phyloP scores from a whole-genome alignment of 1,140 invertebrate genomes.

The Atopsyche davidsoni region DNA sequence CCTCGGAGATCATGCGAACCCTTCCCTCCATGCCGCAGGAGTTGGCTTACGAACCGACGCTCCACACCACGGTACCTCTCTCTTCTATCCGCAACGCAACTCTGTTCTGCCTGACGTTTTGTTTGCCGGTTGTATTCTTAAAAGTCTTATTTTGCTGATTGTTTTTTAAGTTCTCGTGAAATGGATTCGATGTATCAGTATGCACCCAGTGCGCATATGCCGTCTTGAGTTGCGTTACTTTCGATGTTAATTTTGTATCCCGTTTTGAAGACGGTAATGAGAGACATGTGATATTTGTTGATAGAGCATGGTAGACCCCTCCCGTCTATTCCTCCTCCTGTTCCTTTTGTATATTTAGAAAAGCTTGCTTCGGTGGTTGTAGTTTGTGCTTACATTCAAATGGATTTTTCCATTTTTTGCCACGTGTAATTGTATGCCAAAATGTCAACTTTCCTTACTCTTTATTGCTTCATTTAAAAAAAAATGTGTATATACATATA shows the following conservation, averaged over 20 bases:
- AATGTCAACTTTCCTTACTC: not conserved
- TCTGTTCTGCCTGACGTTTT: slow-evolving; percentile 54
- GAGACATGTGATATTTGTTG: not conserved
- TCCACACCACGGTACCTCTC: slow-evolving; percentile 51
- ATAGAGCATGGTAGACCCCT: slow-evolving; percentile 22
- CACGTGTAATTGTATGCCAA: not conserved
- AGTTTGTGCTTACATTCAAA: slow-evolving; percentile 19
- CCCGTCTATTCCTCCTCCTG: slow-evolving; percentile 1
- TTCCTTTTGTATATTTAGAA: slow-evolving; percentile 12
- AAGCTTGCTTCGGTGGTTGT: slow-evolving; percentile 27
- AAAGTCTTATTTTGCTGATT: slow-evolving; percentile 2
- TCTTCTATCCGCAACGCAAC: slow-evolving; percentile 47
- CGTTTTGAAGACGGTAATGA: not conserved
- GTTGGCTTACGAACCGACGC: slow-evolving; percentile 25
- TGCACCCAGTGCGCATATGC: slow-evolving; percentile 6
- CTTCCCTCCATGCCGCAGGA: slow-evolving; percentile 71
- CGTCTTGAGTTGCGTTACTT: slow-evolving; percentile 7
- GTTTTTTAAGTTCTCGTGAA: not conserved
- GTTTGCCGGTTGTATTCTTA: slow-evolving; percentile 39
- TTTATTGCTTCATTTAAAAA: not conserved
- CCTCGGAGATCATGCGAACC: slow-evolving; percentile 81
- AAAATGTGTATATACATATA: too few species aligned
- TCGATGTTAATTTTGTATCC: slow-evolving; percentile 2
- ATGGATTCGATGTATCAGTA: slow-evolving; percentile 13
- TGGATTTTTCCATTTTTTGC: too few species aligned